These are phyloP conservation scores for Trichogramma pretiosum DNA, from an alignment of 1,140 invertebrate genomes.

Conservation along the genomic window DNA sequence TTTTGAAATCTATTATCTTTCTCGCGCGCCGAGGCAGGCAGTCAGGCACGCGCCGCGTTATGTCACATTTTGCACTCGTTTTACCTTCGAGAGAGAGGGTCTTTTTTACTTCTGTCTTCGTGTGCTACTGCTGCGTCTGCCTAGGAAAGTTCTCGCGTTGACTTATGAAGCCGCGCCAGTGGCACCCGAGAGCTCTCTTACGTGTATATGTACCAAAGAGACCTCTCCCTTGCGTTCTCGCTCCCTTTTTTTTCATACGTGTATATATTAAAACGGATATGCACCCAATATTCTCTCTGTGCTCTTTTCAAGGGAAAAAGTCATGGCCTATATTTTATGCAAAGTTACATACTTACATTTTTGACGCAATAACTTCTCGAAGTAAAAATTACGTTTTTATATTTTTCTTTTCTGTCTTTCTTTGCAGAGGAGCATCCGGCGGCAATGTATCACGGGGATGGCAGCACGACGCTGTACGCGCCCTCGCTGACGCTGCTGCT, in stretches of 20 bases:
- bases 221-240: not conserved
- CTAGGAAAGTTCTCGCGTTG: not conserved
- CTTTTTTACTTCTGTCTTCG: not conserved
- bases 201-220: not conserved
- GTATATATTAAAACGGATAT: too few relatives aligned
- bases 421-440: constrained; percentile 46
- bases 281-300: too few relatives aligned
- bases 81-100: too few relatives aligned
- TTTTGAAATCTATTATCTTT: constrained; percentile 20
- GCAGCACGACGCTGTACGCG: constrained; percentile 28
- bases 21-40: too few relatives aligned
- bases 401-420: too few relatives aligned
- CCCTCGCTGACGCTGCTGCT: constrained; percentile 15
- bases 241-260: too few relatives aligned
- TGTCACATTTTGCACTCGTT: constrained; percentile 7
- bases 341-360: too few relatives aligned
- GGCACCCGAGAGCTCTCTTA: not conserved
- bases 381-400: not conserved
- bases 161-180: not conserved
- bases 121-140: not conserved
- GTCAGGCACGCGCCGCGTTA: too few relatives aligned
- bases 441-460: constrained; percentile 45
- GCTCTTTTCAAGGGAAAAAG: too few relatives aligned
- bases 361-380: too few relatives aligned
- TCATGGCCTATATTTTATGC: too few relatives aligned